phyloP scores from a whole-genome alignment of 1,140 invertebrate genomes.

The Hylyphantes graminicola region DNA sequence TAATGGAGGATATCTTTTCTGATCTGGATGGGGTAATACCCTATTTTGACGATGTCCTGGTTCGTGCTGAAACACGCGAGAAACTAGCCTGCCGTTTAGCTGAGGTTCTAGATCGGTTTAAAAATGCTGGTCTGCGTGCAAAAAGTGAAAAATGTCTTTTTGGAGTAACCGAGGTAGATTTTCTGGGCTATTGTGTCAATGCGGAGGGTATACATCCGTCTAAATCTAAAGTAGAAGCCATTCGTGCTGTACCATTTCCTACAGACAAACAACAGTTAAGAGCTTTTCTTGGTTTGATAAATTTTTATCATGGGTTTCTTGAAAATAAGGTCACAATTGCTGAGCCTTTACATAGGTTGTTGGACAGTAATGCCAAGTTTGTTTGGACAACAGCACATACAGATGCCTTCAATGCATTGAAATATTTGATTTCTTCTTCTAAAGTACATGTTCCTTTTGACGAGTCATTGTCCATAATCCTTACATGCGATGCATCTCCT shows the following conservation, averaged over 20 bases:
- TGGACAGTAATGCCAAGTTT: conserved; percentile 61
- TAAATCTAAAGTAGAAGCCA: conserved; percentile 66
- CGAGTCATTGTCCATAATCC: conserved; percentile 69
- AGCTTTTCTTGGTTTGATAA: conserved; percentile 31
- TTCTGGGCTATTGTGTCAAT: conserved; percentile 67
- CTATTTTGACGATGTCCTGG: conserved; percentile 1
- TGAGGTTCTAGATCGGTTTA: conserved; percentile 61
- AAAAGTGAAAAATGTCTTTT: conserved; percentile 67
- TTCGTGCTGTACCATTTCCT: conserved; percentile 64
- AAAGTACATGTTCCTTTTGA: conserved; percentile 66
- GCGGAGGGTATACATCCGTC: conserved; percentile 66
- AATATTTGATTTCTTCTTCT: conserved; percentile 52
- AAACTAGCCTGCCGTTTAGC: background rate
- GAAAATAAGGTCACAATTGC: conserved; percentile 62
- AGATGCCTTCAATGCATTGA: conserved; percentile 63
- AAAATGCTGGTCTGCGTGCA: conserved; percentile 62
- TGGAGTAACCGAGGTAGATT: conserved; percentile 64
- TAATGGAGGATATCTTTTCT: background rate
- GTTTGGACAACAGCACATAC: conserved; percentile 62
- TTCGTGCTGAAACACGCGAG: background rate
- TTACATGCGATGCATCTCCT: conserved; percentile 68
- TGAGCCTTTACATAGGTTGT: conserved; percentile 63
- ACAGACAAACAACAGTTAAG: conserved; percentile 64
- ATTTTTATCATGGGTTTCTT: conserved; percentile 32
- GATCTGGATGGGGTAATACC: background rate